A percentile compares a stretch with the other conserved stretches of the same genome.
Conservation (phyloP, 1,140 invertebrate genomes). For the Pogonus chalceus region DNA sequence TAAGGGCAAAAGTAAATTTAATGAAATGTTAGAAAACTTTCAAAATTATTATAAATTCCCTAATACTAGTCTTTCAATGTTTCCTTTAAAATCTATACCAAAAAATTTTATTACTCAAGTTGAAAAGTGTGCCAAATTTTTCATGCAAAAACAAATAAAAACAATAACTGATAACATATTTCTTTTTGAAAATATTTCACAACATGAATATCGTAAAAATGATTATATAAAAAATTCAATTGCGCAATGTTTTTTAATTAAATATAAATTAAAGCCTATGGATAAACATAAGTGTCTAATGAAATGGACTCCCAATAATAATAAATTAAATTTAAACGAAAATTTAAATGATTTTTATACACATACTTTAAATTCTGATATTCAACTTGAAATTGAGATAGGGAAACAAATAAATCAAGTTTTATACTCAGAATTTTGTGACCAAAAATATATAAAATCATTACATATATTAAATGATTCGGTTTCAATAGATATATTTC, state of each 20-base stretch:
- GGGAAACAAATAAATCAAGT: not conserved
- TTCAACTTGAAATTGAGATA: not conserved
- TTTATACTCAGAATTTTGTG: slow-evolving; percentile 7
- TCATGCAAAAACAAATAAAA: slow-evolving; percentile 51
- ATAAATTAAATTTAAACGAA: not conserved
- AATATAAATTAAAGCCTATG: slow-evolving; percentile 20
- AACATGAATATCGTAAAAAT: slow-evolving; percentile 25
- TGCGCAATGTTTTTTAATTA: slow-evolving; percentile 20
- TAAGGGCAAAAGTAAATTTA: slow-evolving; percentile 37
- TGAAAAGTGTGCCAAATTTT: slow-evolving; percentile 48
- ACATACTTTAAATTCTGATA: not conserved
- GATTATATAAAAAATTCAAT: slow-evolving; percentile 20
- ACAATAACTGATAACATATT: slow-evolving; percentile 54
- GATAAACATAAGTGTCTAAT: slow-evolving; percentile 3
- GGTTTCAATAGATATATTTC: not conserved
- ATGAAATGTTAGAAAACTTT: slow-evolving; percentile 38
- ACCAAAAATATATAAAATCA: not conserved
- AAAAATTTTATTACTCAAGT: slow-evolving; percentile 57
- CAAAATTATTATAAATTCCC: slow-evolving; percentile 39
- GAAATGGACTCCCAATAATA: not conserved
- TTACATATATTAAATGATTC: not conserved
- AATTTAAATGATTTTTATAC: not conserved
- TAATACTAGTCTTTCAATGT: slow-evolving; percentile 40
- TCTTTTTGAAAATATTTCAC: slow-evolving; percentile 43
- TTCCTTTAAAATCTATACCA: slow-evolving; percentile 50